Evolutionary conservation across 2,797 vertebrate species (phyloP).

Genomic region (Leuciscus waleckii): DNA sequence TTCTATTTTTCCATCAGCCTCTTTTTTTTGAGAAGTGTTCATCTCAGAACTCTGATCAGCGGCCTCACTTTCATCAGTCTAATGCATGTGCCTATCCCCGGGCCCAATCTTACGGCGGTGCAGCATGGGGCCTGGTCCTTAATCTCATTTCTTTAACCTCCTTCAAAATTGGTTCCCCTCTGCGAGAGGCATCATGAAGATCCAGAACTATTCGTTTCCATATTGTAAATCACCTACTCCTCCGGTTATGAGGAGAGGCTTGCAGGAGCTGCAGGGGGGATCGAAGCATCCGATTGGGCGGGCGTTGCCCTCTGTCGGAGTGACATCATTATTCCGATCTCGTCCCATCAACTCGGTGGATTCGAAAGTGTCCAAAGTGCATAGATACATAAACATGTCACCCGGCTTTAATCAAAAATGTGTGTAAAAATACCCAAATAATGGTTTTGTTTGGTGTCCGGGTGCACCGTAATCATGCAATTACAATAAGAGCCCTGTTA

Average conservation of each 20-base stretch:
- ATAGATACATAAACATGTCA: conserved; percentile 58
- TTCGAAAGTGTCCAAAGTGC: conserved; percentile 41
- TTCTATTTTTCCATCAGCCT: conserved; percentile 31
- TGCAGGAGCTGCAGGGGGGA: conserved; percentile 22
- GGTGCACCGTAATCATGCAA: conserved; percentile 63
- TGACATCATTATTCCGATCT: conserved; percentile 54
- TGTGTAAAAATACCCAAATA: conserved; percentile 60
- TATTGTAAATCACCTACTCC: conserved; percentile 79
- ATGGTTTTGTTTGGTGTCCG: conserved; percentile 62
- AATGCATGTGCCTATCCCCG: conserved; percentile 72
- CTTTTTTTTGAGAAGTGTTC: conserved; percentile 72
- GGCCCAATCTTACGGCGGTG: conserved; percentile 42
- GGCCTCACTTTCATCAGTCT: conserved; percentile 82
- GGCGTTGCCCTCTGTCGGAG: conserved; percentile 29
- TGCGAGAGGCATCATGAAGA: conserved; percentile 72
- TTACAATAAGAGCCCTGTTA: conserved; percentile 64
- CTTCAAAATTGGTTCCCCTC: conserved; percentile 59
- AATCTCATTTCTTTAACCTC: conserved; percentile 80
- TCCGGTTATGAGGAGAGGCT: conserved; percentile 38
- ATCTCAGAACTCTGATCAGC: conserved; percentile 76
- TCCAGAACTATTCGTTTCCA: conserved; percentile 68
- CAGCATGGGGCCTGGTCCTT: conserved; percentile 59
- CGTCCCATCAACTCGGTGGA: conserved; percentile 12
- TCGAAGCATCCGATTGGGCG: conserved; percentile 47
- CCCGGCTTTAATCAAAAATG: conserved; percentile 59